Percentiles rank a stretch among this genome's conserved stretches.
These are phyloP conservation scores for Eueremaeus valkanovi DNA, from an alignment of 2,888 invertebrate genomes.

Conservation along the genomic window DNA sequence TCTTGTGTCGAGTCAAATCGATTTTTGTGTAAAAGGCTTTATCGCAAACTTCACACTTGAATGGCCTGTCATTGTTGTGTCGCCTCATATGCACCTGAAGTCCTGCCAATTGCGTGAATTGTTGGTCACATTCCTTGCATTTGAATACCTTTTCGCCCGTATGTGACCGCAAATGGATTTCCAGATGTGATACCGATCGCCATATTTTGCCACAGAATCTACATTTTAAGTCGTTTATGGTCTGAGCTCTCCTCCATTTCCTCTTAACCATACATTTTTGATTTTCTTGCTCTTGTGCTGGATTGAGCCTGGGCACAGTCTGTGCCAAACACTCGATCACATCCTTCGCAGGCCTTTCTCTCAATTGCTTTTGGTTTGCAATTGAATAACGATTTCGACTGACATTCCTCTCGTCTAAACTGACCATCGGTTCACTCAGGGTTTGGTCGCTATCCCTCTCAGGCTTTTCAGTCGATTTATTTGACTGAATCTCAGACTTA, in stretches of 20 bases:
- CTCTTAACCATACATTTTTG: neutral
- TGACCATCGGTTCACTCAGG: neutral
- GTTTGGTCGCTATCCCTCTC: neutral
- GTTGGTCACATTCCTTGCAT: neutral
- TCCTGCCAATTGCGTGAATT: neutral
- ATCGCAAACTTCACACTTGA: neutral
- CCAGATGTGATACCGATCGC: constrained; percentile 1
- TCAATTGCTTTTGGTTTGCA: no score
- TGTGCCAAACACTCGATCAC: neutral
- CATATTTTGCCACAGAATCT: constrained; percentile 6
- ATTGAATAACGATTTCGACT: no score
- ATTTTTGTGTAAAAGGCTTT: constrained; percentile 11
- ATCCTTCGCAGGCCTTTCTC: no score
- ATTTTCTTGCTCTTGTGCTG: neutral
- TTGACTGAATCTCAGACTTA: neutral
- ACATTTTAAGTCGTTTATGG: neutral
- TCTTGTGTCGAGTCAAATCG: constrained; percentile 4
- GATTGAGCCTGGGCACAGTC: neutral
- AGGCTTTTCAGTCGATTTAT: neutral
- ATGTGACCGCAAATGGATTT: constrained; percentile 3
- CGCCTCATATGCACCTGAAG: neutral
- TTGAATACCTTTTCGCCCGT: neutral
- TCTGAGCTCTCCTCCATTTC: neutral
- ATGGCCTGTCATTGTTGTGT: neutral
- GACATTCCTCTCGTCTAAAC: neutral